Base-by-base conservation (phyloP, 37 sponge, comb jelly and placozoan species). In the Corticium candelabrum region DNA sequence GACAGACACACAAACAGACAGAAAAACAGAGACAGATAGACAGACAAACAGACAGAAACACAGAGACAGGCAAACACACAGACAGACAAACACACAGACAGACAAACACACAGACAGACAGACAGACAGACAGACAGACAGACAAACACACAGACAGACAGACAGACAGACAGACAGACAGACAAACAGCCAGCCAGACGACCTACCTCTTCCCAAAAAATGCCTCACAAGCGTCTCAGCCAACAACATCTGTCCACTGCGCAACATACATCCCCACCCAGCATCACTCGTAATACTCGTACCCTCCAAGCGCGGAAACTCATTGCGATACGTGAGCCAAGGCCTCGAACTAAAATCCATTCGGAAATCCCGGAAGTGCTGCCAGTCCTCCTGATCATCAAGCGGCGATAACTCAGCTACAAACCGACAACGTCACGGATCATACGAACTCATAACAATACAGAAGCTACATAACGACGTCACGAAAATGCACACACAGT, bases 201-300 rank as follows among this genome's bases (percentile, higher is more conserved):
- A 69, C 69, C 1, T 33, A 77, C 82, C 80, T 80, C 69, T 35
- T 0, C 84, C 80, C 1, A 93, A 83, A 0, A 85, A 40, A 67
- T 89, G 90, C 7, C 67, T 50, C 43, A 87, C 76, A 27, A 98
- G 87, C 0, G 89, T 90, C 40, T 92, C 89, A 2, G 99, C 99
- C 33, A 98, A 83, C 35, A 98, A 80, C 99, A 98, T 98, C 73
- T 98, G 99, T 33, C 99, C 95, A 38, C 89, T 92, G 37, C 99
- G 84, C 62, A 98, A 77, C 99, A 98, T 98, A 76, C 99, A 98
- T 70, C 99, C 99, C 99, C 99, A 98, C 29, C 99, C 99, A 68
- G 91, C 90, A 79, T 97, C 99, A 1, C 94, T 89, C 30, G 90
- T 94, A 40, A 91, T 78, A 34, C 50, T 38, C 0, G 99, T 87